These are phyloP conservation scores for Corythoichthys haematopterus DNA, from an alignment of 2,113 vertebrate species.

Conservation along the genomic window DNA sequence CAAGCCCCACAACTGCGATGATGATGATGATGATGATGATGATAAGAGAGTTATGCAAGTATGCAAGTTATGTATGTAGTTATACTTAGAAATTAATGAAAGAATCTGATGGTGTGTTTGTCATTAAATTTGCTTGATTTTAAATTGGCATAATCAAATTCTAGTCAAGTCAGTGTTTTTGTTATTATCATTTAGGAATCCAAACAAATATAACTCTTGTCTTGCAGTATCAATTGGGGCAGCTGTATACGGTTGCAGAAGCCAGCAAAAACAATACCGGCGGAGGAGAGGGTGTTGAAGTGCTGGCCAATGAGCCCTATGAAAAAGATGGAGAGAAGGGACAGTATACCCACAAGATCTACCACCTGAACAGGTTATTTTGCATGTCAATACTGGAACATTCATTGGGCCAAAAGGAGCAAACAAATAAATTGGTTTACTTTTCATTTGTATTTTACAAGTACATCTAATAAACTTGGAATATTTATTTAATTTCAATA, in stretches of 20 bases:
- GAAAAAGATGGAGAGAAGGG: conserved; percentile 90
- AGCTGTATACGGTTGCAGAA: conserved; percentile 92
- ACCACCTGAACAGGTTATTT: conserved; percentile 73
- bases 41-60: too few species aligned
- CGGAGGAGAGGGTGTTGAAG: conserved; percentile 97
- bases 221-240: conserved; percentile 90
- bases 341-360: conserved; percentile 97
- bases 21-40: too few species aligned
- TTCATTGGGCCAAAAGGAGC: background rate
- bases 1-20: too few species aligned
- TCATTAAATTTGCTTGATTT: too few species aligned
- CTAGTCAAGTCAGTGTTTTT: background rate
- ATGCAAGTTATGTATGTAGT: too few species aligned
- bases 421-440: background rate
- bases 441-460: background rate
- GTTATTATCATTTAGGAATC: background rate
- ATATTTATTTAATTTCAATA: too few species aligned
- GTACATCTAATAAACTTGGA: too few species aligned
- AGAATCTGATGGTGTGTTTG: too few species aligned
- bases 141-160: background rate
- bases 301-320: conserved; percentile 87
- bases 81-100: too few species aligned
- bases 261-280: conserved; percentile 96
- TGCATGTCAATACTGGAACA: background rate
- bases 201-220: background rate